Base-by-base conservation (phyloP, 23 tunicate genomes). In the Botrylloides violaceus region DNA sequence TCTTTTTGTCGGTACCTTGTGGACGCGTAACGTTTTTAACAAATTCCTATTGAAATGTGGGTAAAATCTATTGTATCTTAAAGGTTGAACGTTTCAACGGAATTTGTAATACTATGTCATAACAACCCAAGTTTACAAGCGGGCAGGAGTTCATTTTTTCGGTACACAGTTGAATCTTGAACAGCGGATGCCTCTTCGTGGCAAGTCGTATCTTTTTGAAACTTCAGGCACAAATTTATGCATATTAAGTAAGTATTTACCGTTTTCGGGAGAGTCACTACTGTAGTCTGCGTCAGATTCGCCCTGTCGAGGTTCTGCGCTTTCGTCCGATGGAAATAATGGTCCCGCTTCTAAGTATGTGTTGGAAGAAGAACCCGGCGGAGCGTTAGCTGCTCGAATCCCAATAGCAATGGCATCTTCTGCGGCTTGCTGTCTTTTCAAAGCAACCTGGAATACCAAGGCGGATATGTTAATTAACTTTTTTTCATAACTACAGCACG, bases 361-460 rank as follows among this genome's bases (percentile, higher is more conserved):
- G 19, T 24, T 48, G 5, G 31, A 35, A 33, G 78, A 53, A 18
- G 43, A 19, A 7, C 37, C 49, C 3, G 81, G 18, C n/a, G 61
- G 61, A 4, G 81, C 60, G 2, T 77, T 70, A 28, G 61, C 60
- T 27, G 87, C 56, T 12, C 81, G 77, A 12, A 92, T 64, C 7
- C 98, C 98, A 21, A 92, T 77, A 0, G 98, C 98, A 25, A 92
- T 92, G 19, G 98, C 98, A 57, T 92, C 98, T 84, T 92, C 98
- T 23, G 92, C 92, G 1, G 98, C 98, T 76, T 92, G 98, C 32
- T 92, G 87, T 20, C 98, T 79, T 56, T 92, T 92, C 31, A 92
- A 57, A 4, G 98, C 98, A 30, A 92, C 98, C 98, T 91, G 29
- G 18, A 59, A n/a, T n/a, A n/a, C n/a, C n/a, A n/a, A n/a, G n/a